Base-by-base conservation (phyloP, 2,888 invertebrate species). In the Limnephilus rhombicus region DNA sequence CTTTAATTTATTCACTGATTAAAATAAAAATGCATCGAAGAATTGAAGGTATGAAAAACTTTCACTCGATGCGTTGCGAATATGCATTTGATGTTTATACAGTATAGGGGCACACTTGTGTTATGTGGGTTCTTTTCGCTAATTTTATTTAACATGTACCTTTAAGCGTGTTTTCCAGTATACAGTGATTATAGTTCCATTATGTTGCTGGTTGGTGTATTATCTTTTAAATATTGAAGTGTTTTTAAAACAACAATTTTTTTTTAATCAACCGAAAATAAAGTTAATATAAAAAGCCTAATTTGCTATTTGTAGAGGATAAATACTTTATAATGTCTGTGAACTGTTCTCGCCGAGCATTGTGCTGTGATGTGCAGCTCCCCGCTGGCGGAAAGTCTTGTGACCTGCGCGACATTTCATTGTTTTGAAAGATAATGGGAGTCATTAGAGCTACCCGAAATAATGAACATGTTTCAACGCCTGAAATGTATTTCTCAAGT, bases 51-150 rank as follows among this genome's bases (percentile, higher is more conserved):
- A 24, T n/a, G 34, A 68, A 80, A 34, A 85, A 90, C 90, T 90
- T 90, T 90, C 90, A 68, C 90, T 85, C 7, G 80, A 49, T 90
- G 80, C 80, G 85, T 37, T 85, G 53, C 87, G n/a, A 87, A 18
- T 18, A 34, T 87, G 49, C 34, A 87, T 53, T n/a, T 86, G 31
- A 37, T 49, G 87, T 49, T 53, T 29, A 49, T 37, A 45, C 24
- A 9, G 68, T 68, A 87, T 87, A 53, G 53, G 87, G 87, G 87
- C 87, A 31, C 15, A 82, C 68, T 68, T 68, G 68, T 68, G n/a
- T 68, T 68, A 68, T 68, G 68, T 68, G 68, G 68, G 68, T 68
- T 9, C 24, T 68, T 68, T 68, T 68, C 7, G 68, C 68, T 68
- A 68, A 68, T 68, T 68, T n/a, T 9, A n/a, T 68, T 68, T 24